phyloP scores from a whole-genome alignment of 2,888 invertebrate genomes.

The Drosophila suboccidentalis region DNA sequence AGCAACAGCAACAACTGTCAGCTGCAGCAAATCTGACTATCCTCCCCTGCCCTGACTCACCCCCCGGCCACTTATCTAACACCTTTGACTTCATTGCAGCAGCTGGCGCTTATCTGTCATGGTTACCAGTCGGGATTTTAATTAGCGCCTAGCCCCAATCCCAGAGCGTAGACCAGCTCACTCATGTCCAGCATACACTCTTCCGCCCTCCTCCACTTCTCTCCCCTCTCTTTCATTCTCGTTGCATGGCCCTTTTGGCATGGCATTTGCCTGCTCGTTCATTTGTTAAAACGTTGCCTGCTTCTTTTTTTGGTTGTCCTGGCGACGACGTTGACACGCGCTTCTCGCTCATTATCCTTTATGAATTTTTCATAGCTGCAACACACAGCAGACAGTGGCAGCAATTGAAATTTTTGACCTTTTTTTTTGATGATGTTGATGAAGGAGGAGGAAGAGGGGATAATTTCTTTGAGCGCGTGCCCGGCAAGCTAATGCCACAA shows the following conservation, averaged over 20 bases:
- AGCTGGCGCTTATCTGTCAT: constrained; percentile 75
- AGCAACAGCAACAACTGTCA: constrained; percentile 34
- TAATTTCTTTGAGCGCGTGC: constrained; percentile 77
- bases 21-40: constrained; percentile 60
- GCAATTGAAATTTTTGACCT: constrained; percentile 72
- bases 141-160: constrained; percentile 62
- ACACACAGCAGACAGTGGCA: constrained; percentile 35
- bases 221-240: not conserved
- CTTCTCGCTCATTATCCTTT: constrained; percentile 83
- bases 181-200: constrained; percentile 36
- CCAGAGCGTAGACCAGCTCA: constrained; percentile 24
- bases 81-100: constrained; percentile 73
- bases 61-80: constrained; percentile 68
- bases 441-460: constrained; percentile 16
- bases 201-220: not conserved
- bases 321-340: constrained; percentile 75
- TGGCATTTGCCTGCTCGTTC: constrained; percentile 78
- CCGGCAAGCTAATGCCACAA: constrained; percentile 69
- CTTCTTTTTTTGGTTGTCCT: constrained; percentile 50
- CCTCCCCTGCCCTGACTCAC: not conserved
- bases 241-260: constrained; percentile 44
- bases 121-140: constrained; percentile 73
- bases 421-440: constrained; percentile 28
- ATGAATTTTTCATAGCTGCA: constrained; percentile 84
- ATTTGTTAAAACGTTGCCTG: constrained; percentile 72